A percentile compares a stretch with the other conserved stretches of the same genome.
Evolutionary conservation across 2,113 vertebrate species (phyloP).

Genomic region (Leptocoma aspasia): DNA sequence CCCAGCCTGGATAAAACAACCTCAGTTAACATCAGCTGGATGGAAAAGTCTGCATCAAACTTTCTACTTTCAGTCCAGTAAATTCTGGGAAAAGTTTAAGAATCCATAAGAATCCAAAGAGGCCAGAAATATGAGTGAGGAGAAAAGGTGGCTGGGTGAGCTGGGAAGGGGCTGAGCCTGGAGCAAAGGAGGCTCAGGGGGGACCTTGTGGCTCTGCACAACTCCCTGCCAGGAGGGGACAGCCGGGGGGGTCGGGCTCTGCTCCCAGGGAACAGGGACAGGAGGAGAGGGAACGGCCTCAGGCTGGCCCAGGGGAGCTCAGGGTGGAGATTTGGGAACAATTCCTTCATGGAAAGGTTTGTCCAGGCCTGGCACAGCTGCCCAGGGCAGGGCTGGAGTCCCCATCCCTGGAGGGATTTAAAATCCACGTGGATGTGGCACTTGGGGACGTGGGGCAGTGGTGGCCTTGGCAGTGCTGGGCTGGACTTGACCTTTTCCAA

Average conservation of each 20-base stretch:
- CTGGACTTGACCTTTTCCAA: neutral
- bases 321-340: neutral
- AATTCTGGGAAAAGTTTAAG: neutral
- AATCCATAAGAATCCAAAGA: neutral
- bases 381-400: neutral
- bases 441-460: accelerated
- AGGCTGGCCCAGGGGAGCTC: neutral
- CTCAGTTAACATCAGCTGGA: neutral
- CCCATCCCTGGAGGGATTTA: neutral
- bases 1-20: neutral
- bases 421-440: neutral
- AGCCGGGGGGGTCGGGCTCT: neutral
- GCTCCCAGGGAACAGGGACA: neutral
- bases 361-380: neutral
- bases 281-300: neutral
- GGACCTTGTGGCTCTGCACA: neutral
- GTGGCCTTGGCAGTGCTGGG: neutral
- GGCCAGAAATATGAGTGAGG: neutral
- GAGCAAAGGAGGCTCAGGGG: neutral
- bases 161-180: neutral
- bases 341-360: neutral
- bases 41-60: neutral
- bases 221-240: neutral
- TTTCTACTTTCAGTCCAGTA: neutral
- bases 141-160: neutral